Evolutionary conservation across 2,797 vertebrate species (phyloP), one percentile per base, ranked within the genome.

Genomic region (Leucoraja ocellata): DNA sequence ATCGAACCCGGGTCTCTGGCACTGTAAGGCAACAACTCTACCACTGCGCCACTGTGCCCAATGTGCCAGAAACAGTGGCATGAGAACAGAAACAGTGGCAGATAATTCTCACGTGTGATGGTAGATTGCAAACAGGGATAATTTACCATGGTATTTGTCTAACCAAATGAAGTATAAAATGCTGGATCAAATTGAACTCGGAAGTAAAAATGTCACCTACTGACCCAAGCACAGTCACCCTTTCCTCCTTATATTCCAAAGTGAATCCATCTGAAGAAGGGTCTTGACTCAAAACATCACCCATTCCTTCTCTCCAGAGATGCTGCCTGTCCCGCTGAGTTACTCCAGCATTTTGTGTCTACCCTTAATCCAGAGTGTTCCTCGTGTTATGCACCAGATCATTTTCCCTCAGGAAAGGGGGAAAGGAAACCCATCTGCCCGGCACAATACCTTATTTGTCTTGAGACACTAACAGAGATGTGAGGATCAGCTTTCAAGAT

Each of bases 401-500:
- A 74, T 92, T 92, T 39, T 74, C 90, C 54, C 46, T 92, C 90
- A 58, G 39, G 23, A 92, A 76, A 14, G 25, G 14, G 46, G 39
- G 2, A n/a, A 1, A 76, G 90, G 68, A 74, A 74, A 11, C 1
- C 39, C 65, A 28, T 92, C 3, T 76, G 36, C 90, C 90, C 54
- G 68, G 71, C 28, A 71, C 71, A 92, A 76, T 74, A 71, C 23
- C 21, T 32, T 46, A 91, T 13, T 74, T 46, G 46, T 36, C 71
- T 76, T 54, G n/a, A 54, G 68, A 73, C 25, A 39, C 71, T 92
- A 76, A 92, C 90, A 76, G 68, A 46, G 71, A 54, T 92, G 13
- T 58, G 46, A 54, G 71, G 90, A 92, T 92, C 90, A 92, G 71
- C 90, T 92, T 92, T 92, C 90, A 92, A 54, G 71, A 74, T 74